phyloP scores from a whole-genome alignment of 2,797 vertebrate genomes.

The Sciurus carolinensis region DNA sequence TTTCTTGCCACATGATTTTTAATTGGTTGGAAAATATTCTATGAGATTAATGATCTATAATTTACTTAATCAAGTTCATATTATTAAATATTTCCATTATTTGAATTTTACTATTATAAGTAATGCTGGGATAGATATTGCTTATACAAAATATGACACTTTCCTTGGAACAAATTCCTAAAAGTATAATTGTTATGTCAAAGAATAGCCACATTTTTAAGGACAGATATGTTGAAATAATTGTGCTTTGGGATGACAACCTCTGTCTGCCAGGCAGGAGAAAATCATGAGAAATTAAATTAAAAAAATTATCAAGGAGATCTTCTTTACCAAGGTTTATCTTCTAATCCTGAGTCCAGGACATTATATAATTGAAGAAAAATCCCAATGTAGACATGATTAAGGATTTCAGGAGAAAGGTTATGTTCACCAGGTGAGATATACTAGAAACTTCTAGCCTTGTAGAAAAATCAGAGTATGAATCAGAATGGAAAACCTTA shows the following conservation, averaged over 20 bases:
- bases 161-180: constrained; percentile 48
- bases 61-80: constrained; percentile 54
- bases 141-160: constrained; percentile 14
- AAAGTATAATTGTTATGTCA: neutral
- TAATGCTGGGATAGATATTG: neutral
- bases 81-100: constrained; percentile 20
- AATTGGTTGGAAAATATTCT: neutral
- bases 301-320: neutral
- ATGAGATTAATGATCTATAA: constrained; percentile 40
- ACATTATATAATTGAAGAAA: neutral
- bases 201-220: neutral
- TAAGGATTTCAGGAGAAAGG: neutral
- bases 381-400: neutral
- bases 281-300: neutral
- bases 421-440: neutral
- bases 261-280: neutral
- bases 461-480: neutral
- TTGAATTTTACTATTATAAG: constrained; percentile 53
- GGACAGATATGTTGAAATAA: neutral
- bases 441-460: neutral
- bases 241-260: neutral
- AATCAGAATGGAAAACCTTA: neutral
- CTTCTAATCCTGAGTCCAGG: neutral
- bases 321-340: neutral
- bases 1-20: constrained; percentile 31